A percentile compares a stretch with the other conserved stretches of the same genome.
phyloP scores from a whole-genome alignment of 2,797 vertebrate species.

The Pseudomugil gertrudae region DNA sequence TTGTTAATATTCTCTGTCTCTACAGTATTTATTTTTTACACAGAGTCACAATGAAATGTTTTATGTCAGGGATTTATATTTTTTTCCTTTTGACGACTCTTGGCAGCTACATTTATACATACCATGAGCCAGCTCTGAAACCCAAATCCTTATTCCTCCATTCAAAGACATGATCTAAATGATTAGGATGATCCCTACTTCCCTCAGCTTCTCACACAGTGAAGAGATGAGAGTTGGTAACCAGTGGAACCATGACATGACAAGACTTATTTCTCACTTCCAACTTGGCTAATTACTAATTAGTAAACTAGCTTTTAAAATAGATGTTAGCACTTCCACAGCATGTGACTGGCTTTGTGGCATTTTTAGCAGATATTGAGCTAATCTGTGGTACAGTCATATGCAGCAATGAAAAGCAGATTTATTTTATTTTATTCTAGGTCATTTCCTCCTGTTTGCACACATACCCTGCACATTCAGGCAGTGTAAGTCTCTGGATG shows the following conservation, averaged over 20 bases:
- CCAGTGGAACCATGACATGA: conserved; percentile 23
- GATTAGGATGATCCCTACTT: conserved; percentile 21
- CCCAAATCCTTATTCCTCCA: conserved; percentile 15
- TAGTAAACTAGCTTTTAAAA: conserved; percentile 70
- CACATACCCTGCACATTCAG: neutral
- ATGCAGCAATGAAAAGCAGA: conserved; percentile 10
- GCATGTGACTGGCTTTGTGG: conserved; percentile 27
- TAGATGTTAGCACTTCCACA: conserved; percentile 54
- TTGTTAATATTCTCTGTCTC: too few species aligned
- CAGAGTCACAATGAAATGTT: too few species aligned
- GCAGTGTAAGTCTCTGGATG: neutral
- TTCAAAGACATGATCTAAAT: conserved; percentile 38
- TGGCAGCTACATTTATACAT: too few species aligned
- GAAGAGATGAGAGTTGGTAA: conserved; percentile 61
- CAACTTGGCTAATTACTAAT: conserved; percentile 69
- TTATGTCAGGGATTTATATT: too few species aligned
- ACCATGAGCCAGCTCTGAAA: too few species aligned
- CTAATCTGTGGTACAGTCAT: conserved; percentile 17
- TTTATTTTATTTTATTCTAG: neutral
- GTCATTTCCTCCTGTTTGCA: neutral
- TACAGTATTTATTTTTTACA: too few species aligned
- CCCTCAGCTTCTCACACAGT: conserved; percentile 25
- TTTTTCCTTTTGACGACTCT: too few species aligned
- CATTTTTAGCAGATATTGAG: conserved; percentile 25
- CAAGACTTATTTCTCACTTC: conserved; percentile 57